phyloP scores from a whole-genome alignment of 2,797 vertebrate genomes.

The Alfaro cultratus region DNA sequence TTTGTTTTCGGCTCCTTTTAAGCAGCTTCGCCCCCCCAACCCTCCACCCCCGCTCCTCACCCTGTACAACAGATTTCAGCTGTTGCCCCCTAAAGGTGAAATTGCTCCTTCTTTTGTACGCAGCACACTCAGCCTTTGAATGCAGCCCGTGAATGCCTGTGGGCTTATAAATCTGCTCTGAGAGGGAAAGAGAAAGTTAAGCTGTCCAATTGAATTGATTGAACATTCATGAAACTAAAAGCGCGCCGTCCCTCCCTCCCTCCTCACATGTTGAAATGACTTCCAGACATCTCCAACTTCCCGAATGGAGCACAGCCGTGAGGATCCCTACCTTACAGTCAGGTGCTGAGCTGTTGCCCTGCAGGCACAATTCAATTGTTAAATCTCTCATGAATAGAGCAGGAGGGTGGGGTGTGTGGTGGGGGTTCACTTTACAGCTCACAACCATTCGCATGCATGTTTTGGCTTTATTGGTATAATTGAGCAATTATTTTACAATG shows the following conservation, averaged over 20 bases:
- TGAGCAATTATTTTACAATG: constrained; percentile 64
- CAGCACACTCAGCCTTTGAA: constrained; percentile 76
- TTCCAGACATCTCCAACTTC: constrained; percentile 83
- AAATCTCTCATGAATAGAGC: constrained; percentile 74
- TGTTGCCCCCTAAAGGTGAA: constrained; percentile 76
- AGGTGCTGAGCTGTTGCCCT: constrained; percentile 81
- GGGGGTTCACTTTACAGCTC: constrained; percentile 65
- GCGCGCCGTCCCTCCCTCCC: constrained; percentile 67
- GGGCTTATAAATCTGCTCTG: constrained; percentile 80
- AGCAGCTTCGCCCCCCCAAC: constrained; percentile 32
- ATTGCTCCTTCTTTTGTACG: constrained; percentile 73
- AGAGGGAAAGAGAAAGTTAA: constrained; percentile 81
- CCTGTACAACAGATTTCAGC: constrained; percentile 65
- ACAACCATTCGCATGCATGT: constrained; percentile 54
- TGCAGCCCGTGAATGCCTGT: constrained; percentile 76
- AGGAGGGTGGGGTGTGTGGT: constrained; percentile 28
- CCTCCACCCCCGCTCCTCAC: background rate
- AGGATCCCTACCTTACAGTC: constrained; percentile 81
- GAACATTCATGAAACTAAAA: constrained; percentile 86
- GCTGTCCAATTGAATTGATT: constrained; percentile 87
- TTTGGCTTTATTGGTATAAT: constrained; percentile 68
- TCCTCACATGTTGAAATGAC: constrained; percentile 83
- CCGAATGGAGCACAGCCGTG: constrained; percentile 80
- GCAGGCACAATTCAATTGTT: constrained; percentile 81
- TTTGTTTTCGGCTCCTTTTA: constrained; percentile 43